Evolutionary conservation across 2,797 vertebrate genomes (phyloP), one percentile per base, ranked within the genome.

Genomic region (Chiroxiphia lanceolata): DNA sequence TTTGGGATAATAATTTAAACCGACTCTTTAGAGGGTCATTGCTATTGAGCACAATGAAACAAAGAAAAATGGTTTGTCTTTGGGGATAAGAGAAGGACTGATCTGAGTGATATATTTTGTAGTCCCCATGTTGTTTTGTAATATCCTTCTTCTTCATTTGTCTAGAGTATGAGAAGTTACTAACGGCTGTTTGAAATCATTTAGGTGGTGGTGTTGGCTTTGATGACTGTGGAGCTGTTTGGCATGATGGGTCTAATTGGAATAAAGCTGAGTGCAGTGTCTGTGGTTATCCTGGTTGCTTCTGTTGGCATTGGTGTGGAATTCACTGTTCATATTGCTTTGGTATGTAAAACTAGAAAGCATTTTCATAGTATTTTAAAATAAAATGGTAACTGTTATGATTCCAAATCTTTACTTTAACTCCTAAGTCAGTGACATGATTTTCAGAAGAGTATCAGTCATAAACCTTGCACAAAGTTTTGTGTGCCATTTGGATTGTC

Each of bases 181-280:
- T 96, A 91, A 97, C 18, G 45, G 50, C 56, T 64, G 18, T 89
- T 92, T 72, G 44, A 87, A 84, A 84, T 84, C 45, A 69, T 72
- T 18, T 95, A 99, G 99, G 99, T 99, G 90, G 96, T 99, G 94
- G 99, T 99, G 87, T 97, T 99, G 96, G 99, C 99, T 60, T 96
- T 99, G 93, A 99, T 99, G 99, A 99, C 99, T 0, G 98, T 99
- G 70, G 99, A 99, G 98, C 98, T 99, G 82, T 99, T 99, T 50
- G 99, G 99, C 91, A 99, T 99, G 98, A 99, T 99, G 99, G 99
- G 99, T 47, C 98, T 99, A 86, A 99, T 99, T 88, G 99, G 98
- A 72, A 99, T 99, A 97, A 99, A 99, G 94, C 98, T 99, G 87
- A 99, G 99, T 27, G 99, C 99, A 2, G 99, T 99, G 63, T 99